phyloP scores from a whole-genome alignment of 2,888 invertebrate species.

The Crocallis elinguaria region DNA sequence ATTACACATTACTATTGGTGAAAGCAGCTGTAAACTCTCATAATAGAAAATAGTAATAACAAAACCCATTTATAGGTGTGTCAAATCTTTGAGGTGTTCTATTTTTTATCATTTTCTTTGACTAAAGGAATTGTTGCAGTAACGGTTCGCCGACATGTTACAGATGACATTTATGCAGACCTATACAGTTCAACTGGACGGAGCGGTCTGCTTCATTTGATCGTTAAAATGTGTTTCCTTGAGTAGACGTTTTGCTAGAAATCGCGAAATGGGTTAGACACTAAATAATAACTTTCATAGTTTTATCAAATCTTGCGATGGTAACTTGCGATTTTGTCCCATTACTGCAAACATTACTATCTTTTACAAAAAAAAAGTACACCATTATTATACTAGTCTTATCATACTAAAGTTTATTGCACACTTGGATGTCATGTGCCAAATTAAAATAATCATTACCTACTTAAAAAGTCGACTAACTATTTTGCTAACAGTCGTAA shows the following conservation, averaged over 20 bases:
- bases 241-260: background rate
- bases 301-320: background rate
- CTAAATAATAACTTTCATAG: conserved; percentile 11
- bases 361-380: background rate
- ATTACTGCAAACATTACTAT: background rate
- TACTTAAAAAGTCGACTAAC: no score
- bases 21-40: no score
- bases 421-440: no score
- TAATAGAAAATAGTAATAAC: no score
- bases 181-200: background rate
- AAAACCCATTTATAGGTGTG: no score
- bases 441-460: no score
- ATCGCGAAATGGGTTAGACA: background rate
- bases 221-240: background rate
- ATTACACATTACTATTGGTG: no score
- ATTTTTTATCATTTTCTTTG: no score
- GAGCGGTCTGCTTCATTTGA: background rate
- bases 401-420: no score
- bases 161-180: background rate
- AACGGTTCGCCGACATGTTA: background rate
- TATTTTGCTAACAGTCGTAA: no score
- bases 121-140: conserved; percentile 1
- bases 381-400: no score
- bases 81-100: no score
- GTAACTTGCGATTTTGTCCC: background rate